Base-by-base conservation (phyloP, 2,113 vertebrate species). In the Athene noctua region DNA sequence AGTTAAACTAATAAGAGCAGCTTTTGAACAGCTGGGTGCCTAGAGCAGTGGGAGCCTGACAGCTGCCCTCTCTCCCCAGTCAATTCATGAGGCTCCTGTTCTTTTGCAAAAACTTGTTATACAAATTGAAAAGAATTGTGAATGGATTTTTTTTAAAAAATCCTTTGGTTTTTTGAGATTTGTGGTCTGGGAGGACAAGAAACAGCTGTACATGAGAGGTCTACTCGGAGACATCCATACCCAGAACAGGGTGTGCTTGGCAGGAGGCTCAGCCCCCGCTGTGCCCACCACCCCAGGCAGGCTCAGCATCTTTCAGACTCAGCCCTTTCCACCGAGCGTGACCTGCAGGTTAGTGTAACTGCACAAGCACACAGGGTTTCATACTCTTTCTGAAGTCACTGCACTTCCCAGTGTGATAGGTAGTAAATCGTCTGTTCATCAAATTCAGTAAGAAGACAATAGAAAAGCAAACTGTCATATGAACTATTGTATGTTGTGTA, bases 231-330 rank as follows among this genome's bases (percentile, higher is more conserved):
- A 62, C 11, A 25, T 20, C 55, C 13, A 3, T 3, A 13, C 20
- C 75, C 27, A 34, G 4, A 2, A 22, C 23, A 15, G 30, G 29
- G 34, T 44, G 44, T 25, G 3, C 70, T 7, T 5, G 5, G 25
- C 44, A 22, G 40, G 16, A 16, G 7, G 20, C 58, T 59, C 44
- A n/a, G 2, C 6, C n/a, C 80, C 84, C 21, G 55, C 49, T 11
- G 17, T 8, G 42, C 42, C n/a, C 36, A 2, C 0, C 5, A 18
- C 32, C 40, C 40, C 58, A 6, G 25, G 9, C 6, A 18, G 29
- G 10, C 13, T 38, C 2, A 7, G 26, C 30, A 65, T 77, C 78
- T 15, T 16, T 15, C 42, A 16, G 29, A 13, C 52, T 16, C 46
- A 16, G 72, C 59, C 46, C 54, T 46, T 23, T 17, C 14, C 5